Percentiles rank a stretch among this genome's conserved stretches.
Conservation (phyloP, 2,113 vertebrate species). For the Ophthalmolycus amberensis region DNA sequence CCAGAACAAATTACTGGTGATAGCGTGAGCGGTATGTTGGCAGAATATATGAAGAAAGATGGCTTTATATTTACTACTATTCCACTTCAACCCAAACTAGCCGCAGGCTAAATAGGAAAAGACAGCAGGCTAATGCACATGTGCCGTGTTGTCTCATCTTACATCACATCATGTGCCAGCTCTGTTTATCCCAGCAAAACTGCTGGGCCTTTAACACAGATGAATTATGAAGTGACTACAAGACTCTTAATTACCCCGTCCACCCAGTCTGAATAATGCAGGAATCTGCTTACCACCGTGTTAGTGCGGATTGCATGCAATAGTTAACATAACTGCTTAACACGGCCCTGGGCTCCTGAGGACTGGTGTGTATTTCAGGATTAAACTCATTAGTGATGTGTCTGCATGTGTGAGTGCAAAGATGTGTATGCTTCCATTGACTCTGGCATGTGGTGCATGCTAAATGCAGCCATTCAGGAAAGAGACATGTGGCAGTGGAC, state of each 20-base stretch:
- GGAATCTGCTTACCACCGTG: constrained; percentile 63
- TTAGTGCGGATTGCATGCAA: constrained; percentile 68
- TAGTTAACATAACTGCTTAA: constrained; percentile 78
- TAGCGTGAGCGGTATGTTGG: background rate
- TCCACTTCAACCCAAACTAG: constrained; percentile 41
- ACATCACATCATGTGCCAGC: constrained; percentile 65
- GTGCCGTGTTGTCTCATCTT: constrained; percentile 66
- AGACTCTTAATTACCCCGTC: constrained; percentile 77
- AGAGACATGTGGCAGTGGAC: constrained; percentile 59
- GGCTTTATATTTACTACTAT: constrained; percentile 27
- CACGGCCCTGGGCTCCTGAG: constrained; percentile 57
- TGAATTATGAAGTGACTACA: constrained; percentile 81
- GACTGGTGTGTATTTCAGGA: constrained; percentile 71
- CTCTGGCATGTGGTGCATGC: constrained; percentile 66
- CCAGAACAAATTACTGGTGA: background rate
- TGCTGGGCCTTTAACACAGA: constrained; percentile 63
- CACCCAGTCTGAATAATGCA: constrained; percentile 80
- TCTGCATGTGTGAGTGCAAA: constrained; percentile 62
- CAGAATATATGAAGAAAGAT: constrained; percentile 28
- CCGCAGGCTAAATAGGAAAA: constrained; percentile 67
- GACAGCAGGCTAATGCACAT: constrained; percentile 45
- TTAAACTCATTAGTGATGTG: constrained; percentile 68
- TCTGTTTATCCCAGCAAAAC: constrained; percentile 73
- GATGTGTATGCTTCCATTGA: constrained; percentile 50
- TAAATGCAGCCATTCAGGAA: constrained; percentile 68